These are phyloP conservation scores for Cataglyphis altisquamis DNA, from an alignment of 2,888 invertebrate genomes.

Conservation along the genomic window DNA sequence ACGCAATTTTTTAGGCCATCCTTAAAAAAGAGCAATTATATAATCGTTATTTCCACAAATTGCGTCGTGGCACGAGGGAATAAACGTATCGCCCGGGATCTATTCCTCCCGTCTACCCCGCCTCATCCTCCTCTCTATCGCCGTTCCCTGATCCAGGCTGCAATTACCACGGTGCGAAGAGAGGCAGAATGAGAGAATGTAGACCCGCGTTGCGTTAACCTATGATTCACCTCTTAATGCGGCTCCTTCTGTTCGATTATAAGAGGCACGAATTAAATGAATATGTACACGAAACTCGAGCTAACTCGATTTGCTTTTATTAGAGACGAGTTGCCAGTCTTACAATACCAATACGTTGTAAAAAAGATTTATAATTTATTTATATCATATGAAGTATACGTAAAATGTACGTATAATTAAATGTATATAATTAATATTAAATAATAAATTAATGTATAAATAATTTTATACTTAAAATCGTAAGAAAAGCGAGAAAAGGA, in stretches of 20 bases:
- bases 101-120: conserved; percentile 70
- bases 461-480: not conserved
- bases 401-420: not conserved
- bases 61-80: conserved; percentile 64
- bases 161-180: conserved; percentile 69
- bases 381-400: not conserved
- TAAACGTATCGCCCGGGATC: conserved; percentile 77
- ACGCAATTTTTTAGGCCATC: conserved; percentile 55
- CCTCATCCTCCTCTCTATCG: conserved; percentile 24
- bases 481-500: conserved; percentile 44
- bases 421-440: too few relatives aligned
- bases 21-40: conserved; percentile 72
- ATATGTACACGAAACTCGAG: conserved; percentile 84
- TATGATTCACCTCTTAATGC: conserved; percentile 84
- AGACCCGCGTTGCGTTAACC: conserved; percentile 76
- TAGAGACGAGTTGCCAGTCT: conserved; percentile 37
- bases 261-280: conserved; percentile 80
- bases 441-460: too few relatives aligned
- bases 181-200: conserved; percentile 55
- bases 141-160: conserved; percentile 58
- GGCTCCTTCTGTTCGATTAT: conserved; percentile 79
- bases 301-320: conserved; percentile 82
- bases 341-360: not conserved
- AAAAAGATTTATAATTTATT: not conserved
- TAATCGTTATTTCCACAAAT: conserved; percentile 78